Conservation (phyloP, 1,140 invertebrate species). For the Brevipalpus yothersi region DNA sequence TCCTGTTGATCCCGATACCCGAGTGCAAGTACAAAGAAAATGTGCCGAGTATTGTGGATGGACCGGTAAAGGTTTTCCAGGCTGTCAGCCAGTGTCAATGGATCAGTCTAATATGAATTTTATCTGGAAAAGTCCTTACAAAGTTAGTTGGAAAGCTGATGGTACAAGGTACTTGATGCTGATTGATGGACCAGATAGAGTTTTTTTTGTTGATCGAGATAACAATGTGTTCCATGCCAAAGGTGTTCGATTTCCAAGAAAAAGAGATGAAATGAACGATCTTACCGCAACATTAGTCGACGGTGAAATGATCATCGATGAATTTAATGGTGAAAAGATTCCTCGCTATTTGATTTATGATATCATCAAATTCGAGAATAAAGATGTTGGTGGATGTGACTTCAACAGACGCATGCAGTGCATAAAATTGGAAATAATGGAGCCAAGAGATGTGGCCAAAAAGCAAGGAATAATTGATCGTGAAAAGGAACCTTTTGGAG, state of each 20-base stretch:
- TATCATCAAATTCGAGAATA: conserved; percentile 54
- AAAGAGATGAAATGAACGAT: conserved; percentile 40
- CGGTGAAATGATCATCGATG: conserved; percentile 87
- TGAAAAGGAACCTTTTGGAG: conserved; percentile 54
- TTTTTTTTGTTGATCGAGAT: conserved; percentile 87
- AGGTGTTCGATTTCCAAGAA: conserved; percentile 47
- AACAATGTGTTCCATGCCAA: conserved; percentile 72
- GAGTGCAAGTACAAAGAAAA: conserved; percentile 41
- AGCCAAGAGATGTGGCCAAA: conserved; percentile 45
- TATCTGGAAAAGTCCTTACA: conserved; percentile 54
- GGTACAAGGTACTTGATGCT: conserved; percentile 95
- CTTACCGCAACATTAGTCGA: conserved; percentile 67
- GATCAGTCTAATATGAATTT: conserved; percentile 49
- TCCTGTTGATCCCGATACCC: conserved; percentile 32
- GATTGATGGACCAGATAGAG: conserved; percentile 51
- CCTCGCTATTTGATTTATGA: conserved; percentile 89
- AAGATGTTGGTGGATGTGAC: conserved; percentile 50
- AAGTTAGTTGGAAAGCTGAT: conserved; percentile 98
- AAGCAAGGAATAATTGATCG: conserved; percentile 43
- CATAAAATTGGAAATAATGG: conserved; percentile 40
- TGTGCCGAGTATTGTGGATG: conserved; percentile 59
- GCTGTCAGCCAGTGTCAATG: conserved; percentile 92
- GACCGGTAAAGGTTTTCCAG: conserved; percentile 61
- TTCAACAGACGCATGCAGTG: conserved; percentile 45
- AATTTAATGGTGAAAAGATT: conserved; percentile 33